Percentiles rank a stretch among this genome's conserved stretches.
These are phyloP conservation scores for Rhinopomastus cyanomelas DNA, from an alignment of 2,113 vertebrate species.

Conservation along the genomic window DNA sequence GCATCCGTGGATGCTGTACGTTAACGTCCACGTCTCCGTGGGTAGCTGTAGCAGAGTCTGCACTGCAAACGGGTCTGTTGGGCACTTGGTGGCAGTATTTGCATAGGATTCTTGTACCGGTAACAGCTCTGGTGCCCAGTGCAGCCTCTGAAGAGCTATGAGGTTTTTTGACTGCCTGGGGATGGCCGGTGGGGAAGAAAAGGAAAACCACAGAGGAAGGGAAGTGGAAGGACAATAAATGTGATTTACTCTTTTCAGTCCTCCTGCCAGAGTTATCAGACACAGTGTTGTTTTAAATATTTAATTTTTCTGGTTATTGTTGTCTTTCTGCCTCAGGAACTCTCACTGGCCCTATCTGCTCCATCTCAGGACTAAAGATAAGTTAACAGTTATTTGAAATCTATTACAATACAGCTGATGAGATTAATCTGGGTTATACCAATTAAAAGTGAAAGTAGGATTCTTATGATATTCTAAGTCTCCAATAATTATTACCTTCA, in stretches of 20 bases:
- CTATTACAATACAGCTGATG: neutral
- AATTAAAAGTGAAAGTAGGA: neutral
- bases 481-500: neutral
- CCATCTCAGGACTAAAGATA: neutral
- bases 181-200: rapidly evolving
- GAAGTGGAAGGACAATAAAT: neutral
- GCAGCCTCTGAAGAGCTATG: rapidly evolving
- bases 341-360: neutral
- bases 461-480: neutral
- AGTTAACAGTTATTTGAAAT: neutral
- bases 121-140: neutral
- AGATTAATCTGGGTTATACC: neutral
- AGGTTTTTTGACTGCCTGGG: neutral
- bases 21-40: neutral
- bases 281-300: neutral
- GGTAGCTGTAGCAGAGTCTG: rapidly evolving
- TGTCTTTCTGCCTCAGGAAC: neutral
- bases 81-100: slow-evolving; percentile 73
- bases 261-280: neutral
- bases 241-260: neutral
- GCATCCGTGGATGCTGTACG: too few species aligned
- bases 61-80: neutral
- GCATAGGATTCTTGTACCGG: neutral
- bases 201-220: neutral
- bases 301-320: neutral